phyloP scores from a whole-genome alignment of 2,888 invertebrate species.

The Tortricodes alternella region DNA sequence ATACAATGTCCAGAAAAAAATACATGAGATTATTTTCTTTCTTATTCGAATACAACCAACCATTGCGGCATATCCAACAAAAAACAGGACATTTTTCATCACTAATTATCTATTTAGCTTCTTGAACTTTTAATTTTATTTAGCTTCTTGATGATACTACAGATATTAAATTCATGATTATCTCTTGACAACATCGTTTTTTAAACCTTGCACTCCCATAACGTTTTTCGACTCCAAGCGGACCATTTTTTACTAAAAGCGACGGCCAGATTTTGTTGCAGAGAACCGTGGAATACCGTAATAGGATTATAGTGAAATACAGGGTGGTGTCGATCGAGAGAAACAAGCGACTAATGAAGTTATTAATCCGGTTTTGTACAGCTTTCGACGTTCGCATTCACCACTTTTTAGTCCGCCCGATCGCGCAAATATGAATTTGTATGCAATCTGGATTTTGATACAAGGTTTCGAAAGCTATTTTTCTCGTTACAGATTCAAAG shows the following conservation, averaged over 20 bases:
- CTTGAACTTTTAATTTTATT: too few species aligned
- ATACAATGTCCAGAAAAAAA: too few species aligned
- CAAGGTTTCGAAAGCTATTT: background rate
- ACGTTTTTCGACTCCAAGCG: background rate
- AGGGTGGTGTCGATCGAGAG: conserved; percentile 75
- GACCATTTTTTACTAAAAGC: conserved; percentile 41
- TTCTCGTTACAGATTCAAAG: background rate
- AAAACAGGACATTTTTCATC: too few species aligned
- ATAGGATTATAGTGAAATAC: conserved; percentile 81
- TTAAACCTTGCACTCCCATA: background rate
- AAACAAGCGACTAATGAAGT: conserved; percentile 81
- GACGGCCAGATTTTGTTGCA: conserved; percentile 54
- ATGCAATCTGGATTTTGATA: conserved; percentile 24
- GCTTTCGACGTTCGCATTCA: conserved; percentile 65
- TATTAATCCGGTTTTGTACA: conserved; percentile 79
- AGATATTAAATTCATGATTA: too few species aligned
- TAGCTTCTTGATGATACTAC: too few species aligned
- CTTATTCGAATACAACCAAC: too few species aligned
- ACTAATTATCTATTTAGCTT: too few species aligned
- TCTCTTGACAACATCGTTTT: too few species aligned
- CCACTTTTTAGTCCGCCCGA: conserved; percentile 51
- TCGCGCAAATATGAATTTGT: conserved; percentile 48
- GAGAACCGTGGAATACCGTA: conserved; percentile 60
- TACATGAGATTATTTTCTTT: too few species aligned
- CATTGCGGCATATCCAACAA: too few species aligned